Conservation (phyloP, 2,888 invertebrate species). For the Nephrotoma appendiculata region DNA sequence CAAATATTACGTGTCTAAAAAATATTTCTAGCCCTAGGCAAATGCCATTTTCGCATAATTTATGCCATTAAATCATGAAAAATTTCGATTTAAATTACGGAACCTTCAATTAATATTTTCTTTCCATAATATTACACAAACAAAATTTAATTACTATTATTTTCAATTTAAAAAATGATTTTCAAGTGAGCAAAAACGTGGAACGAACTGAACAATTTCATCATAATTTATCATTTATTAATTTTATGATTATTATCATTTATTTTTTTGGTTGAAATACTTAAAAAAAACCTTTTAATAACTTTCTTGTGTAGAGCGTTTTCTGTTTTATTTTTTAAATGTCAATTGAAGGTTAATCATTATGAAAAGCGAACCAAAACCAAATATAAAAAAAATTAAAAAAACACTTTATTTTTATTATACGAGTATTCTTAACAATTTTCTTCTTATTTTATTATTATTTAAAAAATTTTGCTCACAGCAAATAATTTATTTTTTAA, state of each 20-base stretch:
- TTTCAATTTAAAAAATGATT: background rate
- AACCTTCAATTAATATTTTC: background rate
- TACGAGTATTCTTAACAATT: background rate
- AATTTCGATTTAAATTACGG: background rate
- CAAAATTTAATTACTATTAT: background rate
- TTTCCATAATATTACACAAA: background rate
- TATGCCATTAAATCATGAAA: background rate
- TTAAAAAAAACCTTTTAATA: background rate
- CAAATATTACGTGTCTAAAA: too few species aligned
- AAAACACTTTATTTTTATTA: background rate
- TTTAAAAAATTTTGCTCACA: background rate
- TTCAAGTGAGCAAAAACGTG: background rate
- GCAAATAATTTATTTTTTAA: background rate
- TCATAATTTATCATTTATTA: background rate
- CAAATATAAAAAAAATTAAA: background rate
- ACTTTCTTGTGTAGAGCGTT: background rate
- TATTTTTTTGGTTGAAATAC: background rate
- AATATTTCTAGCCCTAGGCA: too few species aligned
- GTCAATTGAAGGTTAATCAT: background rate
- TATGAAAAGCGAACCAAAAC: background rate
- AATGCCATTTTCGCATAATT: too few species aligned
- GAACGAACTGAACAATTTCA: background rate
- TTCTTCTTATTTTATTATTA: background rate
- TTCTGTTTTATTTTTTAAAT: background rate
- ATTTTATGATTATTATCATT: background rate